Evolutionary conservation across 2,888 invertebrate species (phyloP), one percentile per base, ranked within the genome.

Genomic region (Calliopum simillimum): DNA sequence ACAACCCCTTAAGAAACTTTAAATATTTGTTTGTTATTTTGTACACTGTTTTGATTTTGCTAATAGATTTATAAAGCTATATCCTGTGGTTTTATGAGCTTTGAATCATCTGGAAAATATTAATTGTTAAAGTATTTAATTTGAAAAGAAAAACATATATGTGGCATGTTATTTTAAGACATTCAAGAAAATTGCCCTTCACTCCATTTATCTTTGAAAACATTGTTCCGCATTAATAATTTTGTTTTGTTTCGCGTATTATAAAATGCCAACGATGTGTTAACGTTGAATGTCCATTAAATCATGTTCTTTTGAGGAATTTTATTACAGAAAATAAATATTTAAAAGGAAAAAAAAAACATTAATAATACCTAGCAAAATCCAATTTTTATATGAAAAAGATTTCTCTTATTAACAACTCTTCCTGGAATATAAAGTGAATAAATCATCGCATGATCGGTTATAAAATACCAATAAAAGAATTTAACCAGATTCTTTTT

Each of bases 361-460:
- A n/a, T 16, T 19, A n/a, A 19, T 11, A 53, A 19, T 2, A 19
- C 13, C 23, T 51, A 8, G n/a, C 8, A 19, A 21, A 53, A 21
- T 25, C 23, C 55, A 55, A 25, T 56, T n/a, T 56, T n/a, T 21
- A 23, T 56, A 2, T 21, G 16, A 58, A 53, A 53, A 33, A 33
- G 13, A 58, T 58, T 25, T 33, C 33, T 8, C 8, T 33, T 33
- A 33, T n/a, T n/a, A 23, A 56, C 56, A 25, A 33, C 8, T 58
- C 33, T 58, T 58, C 56, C 56, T 41, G 56, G 56, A 58, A 58
- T 33, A 23, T 56, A 21, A 14, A 41, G n/a, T 3, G 16, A 59
- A 16, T 59, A 41, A 64, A 64, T 53, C 64, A 64, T 19, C 43
- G 43, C 16, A 13, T 21, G 53, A 51, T 64, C 53, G 64, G 43